These are phyloP conservation scores for Molanna angustata DNA, from an alignment of 2,888 invertebrate species.

Conservation along the genomic window DNA sequence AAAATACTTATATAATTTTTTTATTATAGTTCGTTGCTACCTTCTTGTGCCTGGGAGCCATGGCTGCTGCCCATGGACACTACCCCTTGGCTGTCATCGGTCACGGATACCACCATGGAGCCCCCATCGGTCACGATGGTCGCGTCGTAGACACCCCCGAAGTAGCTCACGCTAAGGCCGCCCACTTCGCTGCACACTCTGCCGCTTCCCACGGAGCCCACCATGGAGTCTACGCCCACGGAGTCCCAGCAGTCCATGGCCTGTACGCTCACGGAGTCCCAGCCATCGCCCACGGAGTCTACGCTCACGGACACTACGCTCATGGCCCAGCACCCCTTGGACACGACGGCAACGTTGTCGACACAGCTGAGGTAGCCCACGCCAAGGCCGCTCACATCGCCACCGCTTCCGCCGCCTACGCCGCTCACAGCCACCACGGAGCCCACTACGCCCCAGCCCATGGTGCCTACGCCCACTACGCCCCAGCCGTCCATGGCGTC, in stretches of 20 bases:
- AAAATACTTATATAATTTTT: too few relatives aligned
- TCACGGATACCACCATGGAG: background rate
- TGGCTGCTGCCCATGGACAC: constrained; percentile 1
- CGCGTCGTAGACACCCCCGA: constrained; percentile 64
- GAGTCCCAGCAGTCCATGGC: constrained; percentile 46
- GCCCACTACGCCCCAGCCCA: constrained; percentile 7
- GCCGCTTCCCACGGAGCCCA: constrained; percentile 6
- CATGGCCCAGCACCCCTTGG: constrained; percentile 53
- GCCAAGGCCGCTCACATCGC: too few relatives aligned
- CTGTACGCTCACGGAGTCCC: constrained; percentile 47
- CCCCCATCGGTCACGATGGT: too few relatives aligned
- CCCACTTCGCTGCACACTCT: constrained; percentile 44
- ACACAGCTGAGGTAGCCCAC: constrained; percentile 61
- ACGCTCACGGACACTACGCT: constrained; percentile 6
- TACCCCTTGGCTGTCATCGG: background rate
- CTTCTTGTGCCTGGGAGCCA: background rate
- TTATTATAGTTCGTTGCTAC: background rate
- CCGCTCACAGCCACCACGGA: constrained; percentile 20
- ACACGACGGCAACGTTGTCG: constrained; percentile 57
- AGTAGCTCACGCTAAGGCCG: constrained; percentile 59
- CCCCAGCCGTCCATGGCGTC: constrained; percentile 37
- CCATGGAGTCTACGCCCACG: constrained; percentile 12
- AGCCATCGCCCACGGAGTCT: constrained; percentile 52
- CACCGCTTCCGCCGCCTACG: constrained; percentile 35
- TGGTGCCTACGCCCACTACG: constrained; percentile 58